Percentiles rank a stretch among this genome's conserved stretches.
phyloP scores from a whole-genome alignment of 2,113 vertebrate species.

The Hemiprocne comata region DNA sequence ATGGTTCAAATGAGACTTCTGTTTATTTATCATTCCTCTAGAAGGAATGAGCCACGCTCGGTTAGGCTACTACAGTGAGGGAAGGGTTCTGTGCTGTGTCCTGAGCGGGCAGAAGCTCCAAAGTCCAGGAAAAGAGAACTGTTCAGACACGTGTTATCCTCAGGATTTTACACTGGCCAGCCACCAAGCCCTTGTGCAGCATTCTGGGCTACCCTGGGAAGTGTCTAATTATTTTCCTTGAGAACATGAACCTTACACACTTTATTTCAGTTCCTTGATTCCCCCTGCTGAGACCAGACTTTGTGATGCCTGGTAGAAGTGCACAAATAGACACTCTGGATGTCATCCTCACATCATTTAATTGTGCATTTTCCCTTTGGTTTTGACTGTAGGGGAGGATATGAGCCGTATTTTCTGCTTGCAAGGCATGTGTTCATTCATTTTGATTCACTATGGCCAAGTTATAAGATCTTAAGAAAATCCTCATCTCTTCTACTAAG shows the following conservation, averaged over 20 bases:
- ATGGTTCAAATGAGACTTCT: neutral
- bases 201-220: neutral
- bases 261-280: neutral
- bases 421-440: neutral
- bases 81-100: neutral
- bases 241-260: neutral
- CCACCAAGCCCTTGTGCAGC: neutral
- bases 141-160: neutral
- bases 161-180: neutral
- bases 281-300: neutral
- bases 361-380: neutral
- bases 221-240: neutral
- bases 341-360: neutral
- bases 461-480: neutral
- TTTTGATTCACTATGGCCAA: neutral
- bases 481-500: slow-evolving; percentile 7
- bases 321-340: neutral
- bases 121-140: neutral
- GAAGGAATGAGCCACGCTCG: neutral
- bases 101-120: neutral
- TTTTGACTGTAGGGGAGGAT: neutral
- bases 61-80: neutral
- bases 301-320: neutral
- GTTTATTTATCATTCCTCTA: neutral
- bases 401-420: neutral